A percentile compares a stretch with the other conserved stretches of the same genome.
These are phyloP conservation scores for Mastomys coucha DNA, from an alignment of 2,113 vertebrate genomes.

Conservation along the genomic window DNA sequence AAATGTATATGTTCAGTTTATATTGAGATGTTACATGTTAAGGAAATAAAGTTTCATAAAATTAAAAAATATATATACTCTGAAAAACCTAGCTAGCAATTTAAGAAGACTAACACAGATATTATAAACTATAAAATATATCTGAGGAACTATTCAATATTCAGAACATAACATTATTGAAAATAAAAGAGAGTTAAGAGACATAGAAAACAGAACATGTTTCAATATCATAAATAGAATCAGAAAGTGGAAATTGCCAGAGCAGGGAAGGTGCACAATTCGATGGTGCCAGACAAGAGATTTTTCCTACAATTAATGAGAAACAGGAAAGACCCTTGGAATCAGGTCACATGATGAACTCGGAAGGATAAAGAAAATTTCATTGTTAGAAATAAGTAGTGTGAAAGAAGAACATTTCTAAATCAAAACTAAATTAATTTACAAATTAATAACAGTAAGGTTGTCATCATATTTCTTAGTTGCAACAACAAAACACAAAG, in stretches of 20 bases:
- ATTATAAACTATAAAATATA: background rate
- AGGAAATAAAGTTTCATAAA: slow-evolving; percentile 6
- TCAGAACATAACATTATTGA: background rate
- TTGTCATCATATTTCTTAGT: background rate
- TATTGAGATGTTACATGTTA: background rate
- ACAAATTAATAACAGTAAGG: background rate
- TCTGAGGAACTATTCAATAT: background rate
- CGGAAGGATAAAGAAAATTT: background rate
- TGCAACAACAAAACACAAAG: background rate
- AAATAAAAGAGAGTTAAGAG: background rate
- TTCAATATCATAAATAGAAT: background rate
- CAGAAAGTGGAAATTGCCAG: background rate
- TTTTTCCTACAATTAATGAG: slow-evolving; percentile 19
- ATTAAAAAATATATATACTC: background rate
- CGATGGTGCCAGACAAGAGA: background rate
- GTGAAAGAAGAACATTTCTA: background rate
- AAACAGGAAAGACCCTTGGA: background rate
- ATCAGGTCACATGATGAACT: background rate
- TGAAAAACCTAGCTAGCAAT: slow-evolving; percentile 2
- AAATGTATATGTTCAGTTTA: background rate
- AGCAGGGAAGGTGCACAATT: background rate
- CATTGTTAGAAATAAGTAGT: background rate
- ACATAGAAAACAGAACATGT: background rate
- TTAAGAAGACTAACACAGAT: slow-evolving; percentile 8
- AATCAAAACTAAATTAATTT: background rate